phyloP scores from a whole-genome alignment of 2,113 vertebrate species.

The Mobula hypostoma region DNA sequence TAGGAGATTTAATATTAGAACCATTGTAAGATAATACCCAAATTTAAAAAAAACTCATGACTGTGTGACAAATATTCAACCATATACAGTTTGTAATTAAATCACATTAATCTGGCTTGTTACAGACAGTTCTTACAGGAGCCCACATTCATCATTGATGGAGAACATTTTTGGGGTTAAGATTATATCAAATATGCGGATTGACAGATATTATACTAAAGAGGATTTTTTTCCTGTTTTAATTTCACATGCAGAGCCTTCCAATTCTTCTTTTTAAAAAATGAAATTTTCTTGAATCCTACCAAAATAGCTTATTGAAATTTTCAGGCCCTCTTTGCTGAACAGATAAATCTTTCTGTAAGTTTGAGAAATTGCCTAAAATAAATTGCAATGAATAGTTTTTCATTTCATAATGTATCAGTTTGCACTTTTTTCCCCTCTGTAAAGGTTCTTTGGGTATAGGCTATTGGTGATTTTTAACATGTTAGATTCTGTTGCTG shows the following conservation, averaged over 20 bases:
- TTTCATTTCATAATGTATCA: background rate
- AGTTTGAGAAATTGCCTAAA: background rate
- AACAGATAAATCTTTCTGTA: background rate
- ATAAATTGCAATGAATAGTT: background rate
- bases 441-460: background rate
- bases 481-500: background rate
- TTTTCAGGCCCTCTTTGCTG: background rate
- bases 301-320: background rate
- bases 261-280: slow-evolving; percentile 7
- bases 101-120: background rate
- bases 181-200: slow-evolving; percentile 51
- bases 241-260: slow-evolving; percentile 41
- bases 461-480: background rate
- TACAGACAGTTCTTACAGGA: background rate
- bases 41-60: background rate
- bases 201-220: slow-evolving; percentile 52
- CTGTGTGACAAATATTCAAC: background rate
- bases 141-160: background rate
- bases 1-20: background rate
- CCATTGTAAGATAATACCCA: background rate
- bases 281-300: background rate
- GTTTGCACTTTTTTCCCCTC: background rate
- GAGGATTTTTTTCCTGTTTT: slow-evolving; percentile 49
- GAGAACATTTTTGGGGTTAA: slow-evolving; percentile 51
- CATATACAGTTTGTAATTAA: background rate